Evolutionary conservation across 2,888 invertebrate species (phyloP), one percentile per base, ranked within the genome.

Genomic region (Iphiclides podalirius): DNA sequence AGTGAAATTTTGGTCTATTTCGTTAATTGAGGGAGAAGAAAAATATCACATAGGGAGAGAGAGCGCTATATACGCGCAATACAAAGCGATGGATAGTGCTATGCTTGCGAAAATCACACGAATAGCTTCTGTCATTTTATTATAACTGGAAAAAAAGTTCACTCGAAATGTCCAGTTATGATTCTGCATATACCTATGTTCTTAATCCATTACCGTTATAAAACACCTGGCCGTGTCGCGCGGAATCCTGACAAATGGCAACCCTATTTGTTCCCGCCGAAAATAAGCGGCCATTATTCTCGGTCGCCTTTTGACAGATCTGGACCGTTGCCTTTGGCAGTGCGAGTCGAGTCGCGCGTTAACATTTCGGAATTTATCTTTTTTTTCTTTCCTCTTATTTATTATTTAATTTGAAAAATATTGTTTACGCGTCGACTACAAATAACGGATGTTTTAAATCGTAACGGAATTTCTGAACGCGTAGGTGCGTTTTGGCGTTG

Each of bases 211-310:
- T 17, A 23, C 42, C 31, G 17, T 37, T 12, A 33, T 38, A 16
- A 42, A 49, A 43, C 37, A 34, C 44, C 44, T n/a, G 35, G 35
- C 34, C 38, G 11, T 34, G 43, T 39, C 44, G 9, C 14, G 20
- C 28, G 17, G 28, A 44, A 39, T 45, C 44, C 44, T 44, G 44
- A 54, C 44, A 40, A 44, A 50, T 40, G 39, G 44, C 35, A 40
- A 50, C 44, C 74, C 78, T 78, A 67, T 67, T 72, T 64, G 66
- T 78, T 11, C 66, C 75, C 78, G 75, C 79, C 81, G 68, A 79
- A 83, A 84, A 86, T 84, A 84, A 75, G 70, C 72, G 60, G 72
- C 70, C 75, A 82, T 81, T 81, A 82, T 69, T 83, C 78, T 73
- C 66, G 66, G 68, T n/a, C 67, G 66, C 58, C 67, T 62, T 78